phyloP scores from a whole-genome alignment of 1,140 invertebrate species.

The Glossosoma conforme region DNA sequence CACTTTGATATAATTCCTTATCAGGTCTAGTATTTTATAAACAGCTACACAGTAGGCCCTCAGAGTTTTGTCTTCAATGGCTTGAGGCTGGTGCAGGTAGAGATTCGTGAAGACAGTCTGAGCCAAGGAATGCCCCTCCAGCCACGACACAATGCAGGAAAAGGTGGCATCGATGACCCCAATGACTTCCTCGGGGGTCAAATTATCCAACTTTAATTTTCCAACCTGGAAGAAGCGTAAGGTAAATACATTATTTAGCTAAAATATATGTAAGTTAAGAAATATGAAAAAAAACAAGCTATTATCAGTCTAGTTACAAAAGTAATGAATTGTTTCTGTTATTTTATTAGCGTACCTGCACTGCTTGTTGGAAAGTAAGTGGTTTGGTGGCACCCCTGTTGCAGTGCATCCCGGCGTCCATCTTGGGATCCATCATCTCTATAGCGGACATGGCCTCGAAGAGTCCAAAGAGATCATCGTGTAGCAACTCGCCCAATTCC shows the following conservation, averaged over 20 bases:
- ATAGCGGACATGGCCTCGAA: slow-evolving; percentile 99
- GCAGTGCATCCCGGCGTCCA: slow-evolving; percentile 98
- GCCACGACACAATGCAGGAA: slow-evolving; percentile 89
- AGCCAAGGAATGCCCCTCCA: slow-evolving; percentile 92
- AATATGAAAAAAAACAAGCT: neutral
- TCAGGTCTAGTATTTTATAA: slow-evolving; percentile 86
- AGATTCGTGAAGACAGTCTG: slow-evolving; percentile 97
- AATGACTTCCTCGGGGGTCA: slow-evolving; percentile 67
- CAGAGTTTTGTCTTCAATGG: slow-evolving; percentile 78
- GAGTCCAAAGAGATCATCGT: slow-evolving; percentile 88
- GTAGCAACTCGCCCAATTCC: slow-evolving; percentile 80
- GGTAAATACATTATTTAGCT: too few species aligned
- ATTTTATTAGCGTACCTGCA: slow-evolving; percentile 53
- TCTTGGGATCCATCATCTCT: slow-evolving; percentile 99
- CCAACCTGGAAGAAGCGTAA: slow-evolving; percentile 54
- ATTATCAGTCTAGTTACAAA: neutral
- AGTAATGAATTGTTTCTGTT: too few species aligned
- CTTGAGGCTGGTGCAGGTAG: slow-evolving; percentile 86
- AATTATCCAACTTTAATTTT: slow-evolving; percentile 72
- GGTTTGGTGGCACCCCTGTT: slow-evolving; percentile 81
- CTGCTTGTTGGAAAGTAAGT: slow-evolving; percentile 82
- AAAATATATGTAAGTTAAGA: too few species aligned
- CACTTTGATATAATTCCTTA: slow-evolving; percentile 85
- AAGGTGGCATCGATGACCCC: slow-evolving; percentile 92
- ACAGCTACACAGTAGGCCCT: slow-evolving; percentile 84